Conservation (phyloP, 1,140 invertebrate genomes). For the Drosophila ambigua region DNA sequence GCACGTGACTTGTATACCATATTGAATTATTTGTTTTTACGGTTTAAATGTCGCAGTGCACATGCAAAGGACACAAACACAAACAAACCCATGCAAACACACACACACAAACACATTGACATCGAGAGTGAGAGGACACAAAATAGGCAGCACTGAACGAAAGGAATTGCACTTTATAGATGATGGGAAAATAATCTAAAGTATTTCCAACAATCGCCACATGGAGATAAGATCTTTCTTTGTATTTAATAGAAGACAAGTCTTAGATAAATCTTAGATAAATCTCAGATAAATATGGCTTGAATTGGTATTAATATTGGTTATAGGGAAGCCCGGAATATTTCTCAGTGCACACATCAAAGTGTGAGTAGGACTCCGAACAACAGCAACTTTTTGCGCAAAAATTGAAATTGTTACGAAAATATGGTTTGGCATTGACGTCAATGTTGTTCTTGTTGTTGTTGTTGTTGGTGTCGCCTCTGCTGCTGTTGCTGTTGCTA, state of each 20-base stretch:
- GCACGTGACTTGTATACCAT: constrained; percentile 77
- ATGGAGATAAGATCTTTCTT: too few relatives aligned
- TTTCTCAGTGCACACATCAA: background rate
- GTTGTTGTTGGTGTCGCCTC: background rate
- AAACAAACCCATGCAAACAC: constrained; percentile 21
- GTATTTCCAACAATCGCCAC: too few relatives aligned
- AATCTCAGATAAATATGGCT: too few relatives aligned
- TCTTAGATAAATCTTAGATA: too few relatives aligned
- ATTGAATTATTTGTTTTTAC: constrained; percentile 68
- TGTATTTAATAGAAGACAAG: too few relatives aligned
- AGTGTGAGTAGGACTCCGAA: background rate
- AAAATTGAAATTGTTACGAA: constrained; percentile 62
- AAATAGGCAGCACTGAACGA: constrained; percentile 18
- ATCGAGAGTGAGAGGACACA: background rate
- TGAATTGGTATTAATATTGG: too few relatives aligned
- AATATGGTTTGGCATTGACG: constrained; percentile 55
- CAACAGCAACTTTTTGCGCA: constrained; percentile 39
- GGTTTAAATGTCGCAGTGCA: constrained; percentile 59
- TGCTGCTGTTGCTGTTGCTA: constrained; percentile 14
- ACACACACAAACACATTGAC: background rate
- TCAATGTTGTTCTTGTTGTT: background rate
- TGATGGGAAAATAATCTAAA: too few relatives aligned
- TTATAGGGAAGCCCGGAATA: background rate
- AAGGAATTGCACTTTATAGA: too few relatives aligned
- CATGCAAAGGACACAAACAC: constrained; percentile 8